Percentiles rank a stretch among this genome's conserved stretches.
Evolutionary conservation across 2,888 invertebrate species (phyloP).

Genomic region (Flabesymbios commensalis): DNA sequence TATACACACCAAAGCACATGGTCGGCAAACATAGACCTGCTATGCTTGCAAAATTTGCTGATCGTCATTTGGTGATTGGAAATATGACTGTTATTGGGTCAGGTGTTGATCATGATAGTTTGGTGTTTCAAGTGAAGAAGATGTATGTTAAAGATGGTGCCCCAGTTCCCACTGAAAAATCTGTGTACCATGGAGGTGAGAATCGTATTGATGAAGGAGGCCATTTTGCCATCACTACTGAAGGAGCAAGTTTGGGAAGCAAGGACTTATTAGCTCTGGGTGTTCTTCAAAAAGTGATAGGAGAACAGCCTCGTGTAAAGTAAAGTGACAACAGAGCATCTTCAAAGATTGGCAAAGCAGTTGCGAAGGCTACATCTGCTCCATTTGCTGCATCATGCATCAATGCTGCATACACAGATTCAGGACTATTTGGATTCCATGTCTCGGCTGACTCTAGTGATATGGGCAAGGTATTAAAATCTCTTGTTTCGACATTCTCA

Average conservation of each 20-base stretch:
- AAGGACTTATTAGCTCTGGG: conserved; percentile 73
- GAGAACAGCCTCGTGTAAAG: conserved; percentile 75
- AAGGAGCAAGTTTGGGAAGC: conserved; percentile 65
- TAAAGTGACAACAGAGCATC: conserved; percentile 64
- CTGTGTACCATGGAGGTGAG: conserved; percentile 72
- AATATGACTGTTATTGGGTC: conserved; percentile 81
- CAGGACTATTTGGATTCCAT: conserved; percentile 80
- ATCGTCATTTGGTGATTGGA: conserved; percentile 67
- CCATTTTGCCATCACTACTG: too few species aligned
- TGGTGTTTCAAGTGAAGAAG: conserved; percentile 65
- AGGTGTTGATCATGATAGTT: conserved; percentile 72
- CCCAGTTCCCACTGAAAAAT: conserved; percentile 25
- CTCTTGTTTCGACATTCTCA: conserved; percentile 41
- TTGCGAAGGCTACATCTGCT: conserved; percentile 60
- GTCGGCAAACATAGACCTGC: conserved; percentile 75
- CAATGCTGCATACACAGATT: conserved; percentile 82
- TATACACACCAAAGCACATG: conserved; percentile 79
- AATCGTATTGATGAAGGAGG: too few species aligned
- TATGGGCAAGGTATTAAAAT: conserved; percentile 68
- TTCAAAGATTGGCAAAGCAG: conserved; percentile 69
- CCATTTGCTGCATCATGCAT: conserved; percentile 69
- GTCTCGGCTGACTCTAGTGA: conserved; percentile 71
- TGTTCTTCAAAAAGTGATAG: conserved; percentile 74
- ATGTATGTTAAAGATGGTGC: conserved; percentile 64
- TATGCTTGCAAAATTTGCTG: conserved; percentile 19